These are phyloP conservation scores for Megamerina dolium DNA, from an alignment of 2,888 invertebrate genomes.

Conservation along the genomic window DNA sequence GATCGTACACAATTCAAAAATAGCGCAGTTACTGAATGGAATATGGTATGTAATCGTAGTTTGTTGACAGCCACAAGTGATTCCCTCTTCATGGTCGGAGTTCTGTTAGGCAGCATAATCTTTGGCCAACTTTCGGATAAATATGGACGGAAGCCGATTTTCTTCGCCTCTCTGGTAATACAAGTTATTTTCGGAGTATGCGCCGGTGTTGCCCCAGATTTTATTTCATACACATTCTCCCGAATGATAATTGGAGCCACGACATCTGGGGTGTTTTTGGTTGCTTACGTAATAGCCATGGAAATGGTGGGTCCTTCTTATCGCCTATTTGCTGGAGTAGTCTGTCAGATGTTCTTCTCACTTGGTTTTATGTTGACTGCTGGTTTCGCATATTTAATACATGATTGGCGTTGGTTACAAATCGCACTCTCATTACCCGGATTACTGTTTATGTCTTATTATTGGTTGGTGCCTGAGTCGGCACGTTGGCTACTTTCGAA, in stretches of 20 bases:
- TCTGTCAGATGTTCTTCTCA: slow-evolving; percentile 69
- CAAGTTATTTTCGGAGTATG: slow-evolving; percentile 61
- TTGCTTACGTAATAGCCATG: slow-evolving; percentile 71
- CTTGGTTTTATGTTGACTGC: slow-evolving; percentile 66
- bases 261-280: slow-evolving; percentile 70
- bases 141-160: slow-evolving; percentile 65
- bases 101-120: slow-evolving; percentile 64
- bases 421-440: slow-evolving; percentile 65
- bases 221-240: slow-evolving; percentile 61
- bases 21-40: slow-evolving; percentile 64
- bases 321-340: slow-evolving; percentile 64
- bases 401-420: slow-evolving; percentile 65
- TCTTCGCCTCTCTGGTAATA: slow-evolving; percentile 64
- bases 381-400: slow-evolving; percentile 61
- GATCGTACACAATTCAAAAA: slow-evolving; percentile 57
- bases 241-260: slow-evolving; percentile 66
- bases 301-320: slow-evolving; percentile 69
- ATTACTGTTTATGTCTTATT: slow-evolving; percentile 60
- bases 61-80: slow-evolving; percentile 62
- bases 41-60: slow-evolving; percentile 61
- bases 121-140: slow-evolving; percentile 69
- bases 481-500: slow-evolving; percentile 65
- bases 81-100: slow-evolving; percentile 61
- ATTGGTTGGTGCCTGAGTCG: slow-evolving; percentile 73
- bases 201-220: slow-evolving; percentile 63